Conservation (phyloP, 2,888 invertebrate genomes). For the Cyrtodaria siliqua region DNA sequence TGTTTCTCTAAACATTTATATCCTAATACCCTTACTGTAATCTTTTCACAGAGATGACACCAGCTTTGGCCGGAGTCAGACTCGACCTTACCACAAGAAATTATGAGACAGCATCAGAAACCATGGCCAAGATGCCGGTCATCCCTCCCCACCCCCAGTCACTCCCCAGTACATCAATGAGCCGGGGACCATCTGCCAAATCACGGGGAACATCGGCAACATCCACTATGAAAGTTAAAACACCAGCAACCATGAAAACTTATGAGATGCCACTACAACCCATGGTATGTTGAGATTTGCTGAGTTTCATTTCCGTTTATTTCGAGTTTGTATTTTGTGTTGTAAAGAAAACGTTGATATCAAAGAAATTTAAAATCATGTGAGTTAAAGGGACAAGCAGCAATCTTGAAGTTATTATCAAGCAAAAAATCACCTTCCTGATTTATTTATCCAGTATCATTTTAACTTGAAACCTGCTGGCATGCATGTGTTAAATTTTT, state of each 20-base stretch:
- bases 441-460: too few relatives aligned
- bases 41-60: slow-evolving; percentile 54
- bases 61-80: slow-evolving; percentile 71
- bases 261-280: slow-evolving; percentile 84
- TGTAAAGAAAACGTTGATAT: too few relatives aligned
- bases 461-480: too few relatives aligned
- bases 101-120: slow-evolving; percentile 57
- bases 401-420: too few relatives aligned
- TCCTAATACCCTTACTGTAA: too few relatives aligned
- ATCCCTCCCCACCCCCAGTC: slow-evolving; percentile 70
- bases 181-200: slow-evolving; percentile 72
- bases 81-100: slow-evolving; percentile 69
- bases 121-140: slow-evolving; percentile 71
- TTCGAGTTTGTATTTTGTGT: not conserved
- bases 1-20: too few relatives aligned
- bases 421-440: too few relatives aligned
- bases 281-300: slow-evolving; percentile 71
- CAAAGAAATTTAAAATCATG: too few relatives aligned
- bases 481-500: too few relatives aligned
- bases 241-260: slow-evolving; percentile 81
- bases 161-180: slow-evolving; percentile 63
- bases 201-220: slow-evolving; percentile 69
- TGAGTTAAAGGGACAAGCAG: too few relatives aligned
- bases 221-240: slow-evolving; percentile 69
- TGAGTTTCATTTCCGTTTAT: not conserved